These are phyloP conservation scores for Acanthopleura granulata DNA, from an alignment of 2,888 invertebrate genomes.

Conservation along the genomic window DNA sequence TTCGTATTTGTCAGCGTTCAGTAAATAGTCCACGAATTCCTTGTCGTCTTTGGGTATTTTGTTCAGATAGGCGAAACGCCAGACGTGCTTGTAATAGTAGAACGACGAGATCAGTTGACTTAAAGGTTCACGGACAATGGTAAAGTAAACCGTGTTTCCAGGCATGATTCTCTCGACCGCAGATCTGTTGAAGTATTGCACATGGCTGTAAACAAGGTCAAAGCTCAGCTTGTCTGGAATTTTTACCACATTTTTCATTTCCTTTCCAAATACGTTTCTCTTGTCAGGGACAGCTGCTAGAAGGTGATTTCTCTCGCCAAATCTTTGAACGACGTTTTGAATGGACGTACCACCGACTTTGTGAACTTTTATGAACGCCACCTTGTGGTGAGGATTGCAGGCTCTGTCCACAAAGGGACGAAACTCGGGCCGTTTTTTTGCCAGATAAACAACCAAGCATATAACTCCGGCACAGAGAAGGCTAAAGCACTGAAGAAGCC, in stretches of 20 bases:
- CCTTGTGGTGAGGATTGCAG: neutral
- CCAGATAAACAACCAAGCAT: too few relatives aligned
- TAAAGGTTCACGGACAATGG: constrained; percentile 21
- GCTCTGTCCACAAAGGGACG: too few relatives aligned
- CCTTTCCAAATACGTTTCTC: neutral
- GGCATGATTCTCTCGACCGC: neutral
- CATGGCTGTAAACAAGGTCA: neutral
- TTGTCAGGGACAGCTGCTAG: neutral
- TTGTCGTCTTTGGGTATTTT: constrained; percentile 25
- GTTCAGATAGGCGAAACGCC: constrained; percentile 29
- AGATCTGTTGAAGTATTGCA: neutral
- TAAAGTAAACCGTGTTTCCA: neutral
- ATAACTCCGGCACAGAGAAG: too few relatives aligned
- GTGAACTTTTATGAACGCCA: neutral
- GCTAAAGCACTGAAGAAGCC: too few relatives aligned
- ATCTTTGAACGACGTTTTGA: neutral
- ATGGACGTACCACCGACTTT: neutral
- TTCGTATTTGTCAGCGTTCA: constrained; percentile 39
- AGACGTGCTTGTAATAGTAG: constrained; percentile 30
- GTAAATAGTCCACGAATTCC: constrained; percentile 35
- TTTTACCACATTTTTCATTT: neutral
- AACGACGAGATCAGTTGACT: constrained; percentile 39
- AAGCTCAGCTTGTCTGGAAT: neutral
- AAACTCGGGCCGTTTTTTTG: too few relatives aligned
- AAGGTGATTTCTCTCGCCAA: neutral